Percentiles rank a stretch among this genome's conserved stretches.
These are phyloP conservation scores for Cyprinus carpio DNA, from an alignment of 2,113 vertebrate species.

Conservation along the genomic window DNA sequence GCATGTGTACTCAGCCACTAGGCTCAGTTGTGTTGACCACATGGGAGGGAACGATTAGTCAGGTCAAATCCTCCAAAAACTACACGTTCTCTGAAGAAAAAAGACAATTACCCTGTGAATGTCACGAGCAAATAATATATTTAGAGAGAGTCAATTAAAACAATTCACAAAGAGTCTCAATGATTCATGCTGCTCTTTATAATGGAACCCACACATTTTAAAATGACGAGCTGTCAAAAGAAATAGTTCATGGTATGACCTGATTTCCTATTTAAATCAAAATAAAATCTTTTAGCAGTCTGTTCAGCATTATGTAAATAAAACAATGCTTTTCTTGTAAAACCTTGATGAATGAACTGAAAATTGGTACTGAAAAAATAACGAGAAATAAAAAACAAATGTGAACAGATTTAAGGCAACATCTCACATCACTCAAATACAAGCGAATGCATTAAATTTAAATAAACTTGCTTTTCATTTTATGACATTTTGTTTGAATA, in stretches of 20 bases:
- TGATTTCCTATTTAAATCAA: not conserved
- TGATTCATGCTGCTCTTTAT: constrained; percentile 50
- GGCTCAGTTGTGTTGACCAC: constrained; percentile 82
- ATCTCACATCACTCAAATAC: not conserved
- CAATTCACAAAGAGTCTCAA: constrained; percentile 23
- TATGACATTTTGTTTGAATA: not conserved
- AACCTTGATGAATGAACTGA: constrained; percentile 4
- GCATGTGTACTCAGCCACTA: constrained; percentile 80
- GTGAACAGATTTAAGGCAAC: not conserved
- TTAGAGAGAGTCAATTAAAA: not conserved
- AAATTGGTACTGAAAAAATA: not conserved
- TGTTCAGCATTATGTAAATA: constrained; percentile 24
- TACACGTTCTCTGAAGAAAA: constrained; percentile 90
- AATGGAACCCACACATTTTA: constrained; percentile 25
- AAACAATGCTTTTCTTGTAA: not conserved
- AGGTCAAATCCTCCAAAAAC: constrained; percentile 98
- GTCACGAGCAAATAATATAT: not conserved
- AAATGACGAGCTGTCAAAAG: constrained; percentile 9
- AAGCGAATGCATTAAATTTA: not conserved
- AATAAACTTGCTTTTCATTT: not conserved
- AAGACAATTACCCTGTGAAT: not conserved
- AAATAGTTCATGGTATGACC: not conserved
- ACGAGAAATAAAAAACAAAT: not conserved
- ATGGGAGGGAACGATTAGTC: constrained; percentile 92
- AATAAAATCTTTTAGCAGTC: not conserved